Base-by-base conservation (phyloP, 2,888 invertebrate genomes). In the Eupithecia inturbata region DNA sequence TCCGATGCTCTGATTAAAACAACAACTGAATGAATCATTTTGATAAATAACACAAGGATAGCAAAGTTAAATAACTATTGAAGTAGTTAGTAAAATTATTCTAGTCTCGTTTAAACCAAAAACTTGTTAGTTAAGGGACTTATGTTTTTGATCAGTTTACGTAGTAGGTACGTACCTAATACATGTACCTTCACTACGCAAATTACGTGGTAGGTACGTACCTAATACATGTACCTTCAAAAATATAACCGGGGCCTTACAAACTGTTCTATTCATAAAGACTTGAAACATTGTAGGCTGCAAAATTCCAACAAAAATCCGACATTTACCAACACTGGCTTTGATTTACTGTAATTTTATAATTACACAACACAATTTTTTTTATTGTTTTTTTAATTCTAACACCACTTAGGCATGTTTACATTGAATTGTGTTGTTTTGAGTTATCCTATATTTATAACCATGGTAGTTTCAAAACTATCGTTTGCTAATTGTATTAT, bases 41-140 rank as follows among this genome's bases (percentile, higher is more conserved):
- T 16, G 6, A 60, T 60, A 28, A 60, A 14, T 26, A 60, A 10
- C 4, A 31, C 9, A 31, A 62, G 62, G 62, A 31, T 31, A 62
- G 16, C 26, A 5, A 62, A 66, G 14, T 39, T 10, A 22, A 64
- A 39, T 66, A 31, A 19, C 31, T 62, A 31, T 62, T 31, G 2
- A 31, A 62, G 62, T 31, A n/a, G n/a, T 53, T 53, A 68, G 31
- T 22, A 33, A 67, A 73, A 60, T 67, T 36, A 70, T 62, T 45
- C 49, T 41, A 57, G 41, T 5, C 33, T 66, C 57, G 68, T 57
- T 68, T 57, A 1, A 45, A 49, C 31, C 31, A 16, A 28, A 60
- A 26, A 14, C n/a, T 16, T 31, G 19, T 16, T 14, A 60, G 19
- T 16, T 14, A 60, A 28, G 28, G 26, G 16, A 28, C 31, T 60